These are phyloP conservation scores for Scomber colias DNA, from an alignment of 2,113 vertebrate genomes.

Conservation along the genomic window DNA sequence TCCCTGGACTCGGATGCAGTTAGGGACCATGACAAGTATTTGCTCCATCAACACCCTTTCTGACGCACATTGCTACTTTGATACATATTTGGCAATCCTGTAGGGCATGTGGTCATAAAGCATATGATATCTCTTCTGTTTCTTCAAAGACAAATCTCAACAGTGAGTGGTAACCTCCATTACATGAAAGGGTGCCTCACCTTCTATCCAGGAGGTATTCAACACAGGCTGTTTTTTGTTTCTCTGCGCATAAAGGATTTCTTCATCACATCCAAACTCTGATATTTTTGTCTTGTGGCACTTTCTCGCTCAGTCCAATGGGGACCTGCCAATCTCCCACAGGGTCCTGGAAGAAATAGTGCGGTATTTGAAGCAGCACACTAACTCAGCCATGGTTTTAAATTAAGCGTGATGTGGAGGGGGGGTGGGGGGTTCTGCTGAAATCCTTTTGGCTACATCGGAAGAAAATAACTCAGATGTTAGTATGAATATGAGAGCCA, in stretches of 20 bases:
- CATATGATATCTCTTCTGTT: constrained; percentile 36
- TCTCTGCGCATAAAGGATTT: constrained; percentile 77
- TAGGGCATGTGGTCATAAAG: constrained; percentile 17
- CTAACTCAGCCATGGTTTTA: constrained; percentile 84
- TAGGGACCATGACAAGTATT: constrained; percentile 60
- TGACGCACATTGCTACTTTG: constrained; percentile 50
- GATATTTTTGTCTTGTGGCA: constrained; percentile 86
- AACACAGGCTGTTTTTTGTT: constrained; percentile 80
- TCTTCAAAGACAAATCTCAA: constrained; percentile 57
- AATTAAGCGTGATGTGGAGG: constrained; percentile 83
- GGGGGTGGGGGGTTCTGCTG: constrained; percentile 46
- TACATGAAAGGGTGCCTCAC: constrained; percentile 60
- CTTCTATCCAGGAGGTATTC: constrained; percentile 69
- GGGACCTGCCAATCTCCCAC: constrained; percentile 83
- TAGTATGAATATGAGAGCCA: constrained; percentile 58
- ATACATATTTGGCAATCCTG: constrained; percentile 32
- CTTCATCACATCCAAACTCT: constrained; percentile 75
- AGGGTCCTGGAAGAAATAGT: constrained; percentile 82
- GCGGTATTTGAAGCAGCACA: constrained; percentile 82
- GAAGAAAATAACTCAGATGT: constrained; percentile 79
- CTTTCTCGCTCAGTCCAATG: constrained; percentile 76
- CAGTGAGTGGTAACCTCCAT: constrained; percentile 20
- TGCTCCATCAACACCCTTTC: constrained; percentile 68
- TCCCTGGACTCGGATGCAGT: constrained; percentile 55
- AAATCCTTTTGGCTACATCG: constrained; percentile 69